These are phyloP conservation scores for Melanophora roralis DNA, from an alignment of 2,888 invertebrate genomes.

Conservation along the genomic window DNA sequence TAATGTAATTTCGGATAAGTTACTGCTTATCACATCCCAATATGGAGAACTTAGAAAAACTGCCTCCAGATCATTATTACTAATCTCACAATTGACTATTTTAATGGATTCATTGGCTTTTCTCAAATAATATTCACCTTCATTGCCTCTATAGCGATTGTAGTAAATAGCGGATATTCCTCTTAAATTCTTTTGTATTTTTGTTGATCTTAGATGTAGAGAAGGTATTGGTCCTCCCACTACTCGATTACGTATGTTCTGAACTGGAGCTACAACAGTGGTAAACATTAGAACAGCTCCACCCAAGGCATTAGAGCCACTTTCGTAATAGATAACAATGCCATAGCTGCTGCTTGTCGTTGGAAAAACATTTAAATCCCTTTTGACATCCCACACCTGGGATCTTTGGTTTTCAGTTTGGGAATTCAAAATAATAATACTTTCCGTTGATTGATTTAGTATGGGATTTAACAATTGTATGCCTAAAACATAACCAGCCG, in stretches of 20 bases:
- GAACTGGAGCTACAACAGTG: conserved; percentile 84
- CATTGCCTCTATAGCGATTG: conserved; percentile 90
- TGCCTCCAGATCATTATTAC: conserved; percentile 88
- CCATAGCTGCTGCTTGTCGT: conserved; percentile 90
- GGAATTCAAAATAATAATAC: conserved; percentile 87
- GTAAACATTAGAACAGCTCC: conserved; percentile 89
- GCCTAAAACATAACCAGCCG: conserved; percentile 91
- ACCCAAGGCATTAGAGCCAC: conserved; percentile 87
- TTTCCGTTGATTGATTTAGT: conserved; percentile 91
- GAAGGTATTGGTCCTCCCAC: conserved; percentile 89
- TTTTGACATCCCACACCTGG: conserved; percentile 86
- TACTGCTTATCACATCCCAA: conserved; percentile 90
- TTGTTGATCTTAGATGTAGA: conserved; percentile 83
- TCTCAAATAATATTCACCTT: conserved; percentile 90
- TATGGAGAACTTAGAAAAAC: conserved; percentile 89
- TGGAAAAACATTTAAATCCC: conserved; percentile 94
- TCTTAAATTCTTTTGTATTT: conserved; percentile 87
- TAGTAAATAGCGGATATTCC: conserved; percentile 92
- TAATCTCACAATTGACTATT: conserved; percentile 87
- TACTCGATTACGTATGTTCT: conserved; percentile 85
- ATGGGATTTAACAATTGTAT: conserved; percentile 94
- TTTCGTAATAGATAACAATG: conserved; percentile 86
- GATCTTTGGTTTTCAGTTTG: conserved; percentile 82
- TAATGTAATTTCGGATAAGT: conserved; percentile 92
- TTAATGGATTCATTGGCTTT: conserved; percentile 93